Evolutionary conservation across 2,797 vertebrate species (phyloP), one percentile per base, ranked within the genome.

Genomic region (Sebastes variabilis): DNA sequence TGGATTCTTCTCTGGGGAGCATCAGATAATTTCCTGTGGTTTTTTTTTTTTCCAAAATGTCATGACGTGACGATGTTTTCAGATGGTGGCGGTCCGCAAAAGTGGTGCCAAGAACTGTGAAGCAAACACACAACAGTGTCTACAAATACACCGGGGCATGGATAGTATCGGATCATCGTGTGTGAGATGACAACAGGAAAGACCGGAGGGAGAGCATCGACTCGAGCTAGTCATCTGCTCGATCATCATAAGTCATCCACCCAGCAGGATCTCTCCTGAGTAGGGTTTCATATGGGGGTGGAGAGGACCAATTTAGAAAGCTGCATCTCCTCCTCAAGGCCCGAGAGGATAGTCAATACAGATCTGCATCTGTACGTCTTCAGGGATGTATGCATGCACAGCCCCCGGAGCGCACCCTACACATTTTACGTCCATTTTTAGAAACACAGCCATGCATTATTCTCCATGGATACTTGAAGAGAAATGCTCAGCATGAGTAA

Each of bases 271-370:
- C 59, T 82, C 64, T 80, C 58, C 77, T 64, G 30, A 83, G 69
- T 59, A 84, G 67, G 65, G 69, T 86, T 82, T 82, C 80, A 76
- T 72, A 85, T 79, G 87, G 83, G 82, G 87, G 88, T 79, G 77
- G 83, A 80, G 75, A 86, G 65, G 72, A 90, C 66, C 27, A 56
- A 75, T 89, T 93, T 91, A 88, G 88, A 90, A 88, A 82, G 62
- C 71, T 71, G 71, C 60, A 46, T 85, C 80, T 90, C 81, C 77
- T 87, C 77, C 73, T 89, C 68, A 1, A 52, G 81, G 75, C 76
- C 64, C 27, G 61, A 75, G 72, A 70, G 38, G 70, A 72, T 42
- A 82, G 80, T 91, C 88, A 72, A 85, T 88, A 89, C 70, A 83
- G 81, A 90, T 88, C 76, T 90, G 77, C 83, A 90, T 84, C 80